Percentiles rank a stretch among this genome's conserved stretches.
phyloP scores from a whole-genome alignment of 92 coral and sea anemone species.

The Ricordea florida region DNA sequence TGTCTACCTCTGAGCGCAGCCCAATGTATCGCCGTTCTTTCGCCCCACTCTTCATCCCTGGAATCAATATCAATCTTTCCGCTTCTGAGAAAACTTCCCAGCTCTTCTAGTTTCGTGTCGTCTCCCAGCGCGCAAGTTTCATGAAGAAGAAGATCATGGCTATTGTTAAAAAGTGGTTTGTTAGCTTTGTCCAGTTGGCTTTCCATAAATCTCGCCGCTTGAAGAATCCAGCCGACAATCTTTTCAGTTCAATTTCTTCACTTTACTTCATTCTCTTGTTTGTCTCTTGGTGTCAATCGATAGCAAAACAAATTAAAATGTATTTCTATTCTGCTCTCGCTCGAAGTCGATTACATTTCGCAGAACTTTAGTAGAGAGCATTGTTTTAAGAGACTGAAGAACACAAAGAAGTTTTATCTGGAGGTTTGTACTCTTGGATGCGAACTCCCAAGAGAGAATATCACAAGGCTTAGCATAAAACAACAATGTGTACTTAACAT shows the following conservation, averaged over 20 bases:
- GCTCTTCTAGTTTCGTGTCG: constrained; percentile 75
- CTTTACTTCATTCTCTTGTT: too few relatives aligned
- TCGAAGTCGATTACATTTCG: not conserved
- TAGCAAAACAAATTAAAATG: constrained; percentile 1
- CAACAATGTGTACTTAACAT: constrained; percentile 3
- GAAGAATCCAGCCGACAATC: too few relatives aligned
- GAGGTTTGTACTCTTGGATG: not conserved
- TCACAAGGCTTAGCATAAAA: not conserved
- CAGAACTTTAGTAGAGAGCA: not conserved
- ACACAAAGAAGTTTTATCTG: not conserved
- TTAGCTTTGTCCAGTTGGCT: constrained; percentile 3
- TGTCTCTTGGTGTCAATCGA: not conserved
- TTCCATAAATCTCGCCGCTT: not conserved
- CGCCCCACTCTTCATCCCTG: constrained; percentile 87
- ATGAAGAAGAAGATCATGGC: constrained; percentile 75
- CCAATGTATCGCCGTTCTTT: constrained; percentile 82
- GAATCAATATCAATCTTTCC: constrained; percentile 82
- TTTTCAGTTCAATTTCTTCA: too few relatives aligned
- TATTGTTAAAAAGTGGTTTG: constrained; percentile 25
- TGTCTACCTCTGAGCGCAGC: constrained; percentile 80
- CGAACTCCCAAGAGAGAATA: constrained; percentile 1
- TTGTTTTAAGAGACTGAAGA: constrained; percentile 1
- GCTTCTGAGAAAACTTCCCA: constrained; percentile 69
- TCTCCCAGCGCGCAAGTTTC: constrained; percentile 84
- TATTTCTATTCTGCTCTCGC: not conserved